Evolutionary conservation across 2,888 invertebrate species (phyloP).

Genomic region (Isoperla grammatica): DNA sequence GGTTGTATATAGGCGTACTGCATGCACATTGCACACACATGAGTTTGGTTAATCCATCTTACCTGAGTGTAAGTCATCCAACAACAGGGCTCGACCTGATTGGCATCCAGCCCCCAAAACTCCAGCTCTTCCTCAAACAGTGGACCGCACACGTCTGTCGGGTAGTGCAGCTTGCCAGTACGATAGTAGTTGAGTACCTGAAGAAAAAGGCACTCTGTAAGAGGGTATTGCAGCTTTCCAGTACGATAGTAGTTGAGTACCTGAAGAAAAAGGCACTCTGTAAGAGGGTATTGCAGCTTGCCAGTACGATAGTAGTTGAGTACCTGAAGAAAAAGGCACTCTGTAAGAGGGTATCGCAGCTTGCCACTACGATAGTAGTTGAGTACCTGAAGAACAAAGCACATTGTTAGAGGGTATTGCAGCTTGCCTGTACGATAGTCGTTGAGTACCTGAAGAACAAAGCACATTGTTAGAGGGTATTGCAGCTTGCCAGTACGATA

Average conservation of each 20-base stretch:
- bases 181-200: constrained; percentile 97
- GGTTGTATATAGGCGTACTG: no score
- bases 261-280: no score
- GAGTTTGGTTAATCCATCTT: no score
- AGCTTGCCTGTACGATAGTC: no score
- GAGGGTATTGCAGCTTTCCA: constrained; percentile 95
- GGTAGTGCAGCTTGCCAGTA: constrained; percentile 97
- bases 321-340: no score
- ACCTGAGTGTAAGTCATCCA: constrained; percentile 99
- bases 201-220: constrained; percentile 72
- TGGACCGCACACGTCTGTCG: constrained; percentile 98
- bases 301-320: no score
- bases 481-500: no score
- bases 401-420: no score
- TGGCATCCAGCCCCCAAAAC: constrained; percentile 98
- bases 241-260: constrained; percentile 97
- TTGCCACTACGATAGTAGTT: constrained; percentile 98
- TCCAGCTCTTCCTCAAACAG: constrained; percentile 98
- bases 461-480: no score
- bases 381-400: constrained; percentile 92
- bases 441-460: no score
- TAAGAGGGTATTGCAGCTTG: no score
- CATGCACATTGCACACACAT: no score
- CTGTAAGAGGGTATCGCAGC: constrained; percentile 98
- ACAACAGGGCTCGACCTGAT: constrained; percentile 99